Evolutionary conservation across 2,888 invertebrate genomes (phyloP), one percentile per base, ranked within the genome.

Genomic region (Trissonchulus sp.): DNA sequence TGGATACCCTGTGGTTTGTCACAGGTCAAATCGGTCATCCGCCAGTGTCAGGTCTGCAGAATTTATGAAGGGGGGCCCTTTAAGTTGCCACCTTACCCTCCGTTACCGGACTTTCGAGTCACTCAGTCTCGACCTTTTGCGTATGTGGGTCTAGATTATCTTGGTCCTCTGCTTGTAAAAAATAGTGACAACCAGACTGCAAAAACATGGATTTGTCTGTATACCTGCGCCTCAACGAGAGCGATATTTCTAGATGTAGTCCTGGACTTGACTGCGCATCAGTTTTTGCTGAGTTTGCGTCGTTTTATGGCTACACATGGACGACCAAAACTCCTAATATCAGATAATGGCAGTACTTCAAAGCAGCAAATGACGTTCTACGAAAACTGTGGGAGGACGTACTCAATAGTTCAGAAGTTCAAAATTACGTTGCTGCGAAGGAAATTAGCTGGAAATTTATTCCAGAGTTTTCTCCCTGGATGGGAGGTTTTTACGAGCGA

Each of bases 11-110:
- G 34, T 2, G 74, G 74, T 28, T 23, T 74, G n/a, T 36, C 73
- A 31, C 28, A 74, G 28, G 74, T 74, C 18, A 75, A 74, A 30
- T 30, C 74, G 33, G 74, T 74, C 33, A 36, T 74, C 31, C n/a
- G 31, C 30, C 23, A 33, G 74, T 74, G 74, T 34, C 23, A 18
- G 2, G 8, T 8, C 23, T 74, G 74, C 74, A 30, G 74, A 8
- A n/a, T n/a, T 31, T 23, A n/a, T 23, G 75, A 74, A 23, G 74
- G 74, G 23, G 74, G 74, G 15, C 74, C 74, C 31, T 74, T 30
- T 31, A 8, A 75, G 74, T 23, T 30, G n/a, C 74, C 36, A 18
- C 8, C 28, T 23, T 8, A 30, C 23, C 74, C 74, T 3, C 74
- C 74, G 28, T 34, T 74, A 28, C 74, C 74, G 3, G 36, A 74